phyloP scores from a whole-genome alignment of 1,140 invertebrate genomes.

The Drosophila rufa region DNA sequence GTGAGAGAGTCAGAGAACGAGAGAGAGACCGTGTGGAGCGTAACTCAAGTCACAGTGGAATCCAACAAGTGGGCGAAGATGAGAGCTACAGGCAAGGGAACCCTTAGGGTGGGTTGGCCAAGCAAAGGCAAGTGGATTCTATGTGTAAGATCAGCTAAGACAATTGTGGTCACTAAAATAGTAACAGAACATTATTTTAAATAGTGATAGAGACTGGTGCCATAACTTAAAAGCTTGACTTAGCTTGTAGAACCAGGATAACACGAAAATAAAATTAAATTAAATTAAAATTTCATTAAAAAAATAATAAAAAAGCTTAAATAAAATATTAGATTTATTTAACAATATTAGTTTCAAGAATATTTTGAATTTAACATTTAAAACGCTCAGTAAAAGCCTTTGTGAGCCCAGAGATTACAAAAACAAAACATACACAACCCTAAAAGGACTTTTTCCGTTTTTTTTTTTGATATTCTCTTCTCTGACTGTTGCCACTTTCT shows the following conservation, averaged over 20 bases:
- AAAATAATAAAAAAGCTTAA: too few species aligned
- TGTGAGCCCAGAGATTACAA: too few species aligned
- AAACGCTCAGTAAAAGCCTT: too few species aligned
- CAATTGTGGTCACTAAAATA: neutral
- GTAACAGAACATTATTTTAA: neutral
- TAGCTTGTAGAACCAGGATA: too few species aligned
- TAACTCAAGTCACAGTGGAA: constrained; percentile 46
- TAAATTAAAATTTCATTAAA: too few species aligned
- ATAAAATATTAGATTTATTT: neutral
- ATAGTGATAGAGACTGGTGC: too few species aligned
- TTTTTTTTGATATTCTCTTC: too few species aligned
- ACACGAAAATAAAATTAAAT: too few species aligned
- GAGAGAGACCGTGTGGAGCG: constrained; percentile 58
- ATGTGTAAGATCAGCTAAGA: constrained; percentile 2
- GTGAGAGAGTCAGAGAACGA: neutral
- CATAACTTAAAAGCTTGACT: too few species aligned
- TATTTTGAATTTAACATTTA: neutral
- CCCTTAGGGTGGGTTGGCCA: neutral
- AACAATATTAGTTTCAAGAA: neutral
- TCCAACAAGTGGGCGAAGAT: constrained; percentile 69
- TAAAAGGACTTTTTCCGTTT: too few species aligned
- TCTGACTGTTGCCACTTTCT: too few species aligned
- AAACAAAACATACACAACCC: too few species aligned
- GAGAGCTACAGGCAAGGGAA: constrained; percentile 17
- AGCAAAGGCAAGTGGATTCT: constrained; percentile 1